Percentiles rank a stretch among this genome's conserved stretches.
Conservation (phyloP, 2,888 invertebrate genomes). For the Anaspis maculata region DNA sequence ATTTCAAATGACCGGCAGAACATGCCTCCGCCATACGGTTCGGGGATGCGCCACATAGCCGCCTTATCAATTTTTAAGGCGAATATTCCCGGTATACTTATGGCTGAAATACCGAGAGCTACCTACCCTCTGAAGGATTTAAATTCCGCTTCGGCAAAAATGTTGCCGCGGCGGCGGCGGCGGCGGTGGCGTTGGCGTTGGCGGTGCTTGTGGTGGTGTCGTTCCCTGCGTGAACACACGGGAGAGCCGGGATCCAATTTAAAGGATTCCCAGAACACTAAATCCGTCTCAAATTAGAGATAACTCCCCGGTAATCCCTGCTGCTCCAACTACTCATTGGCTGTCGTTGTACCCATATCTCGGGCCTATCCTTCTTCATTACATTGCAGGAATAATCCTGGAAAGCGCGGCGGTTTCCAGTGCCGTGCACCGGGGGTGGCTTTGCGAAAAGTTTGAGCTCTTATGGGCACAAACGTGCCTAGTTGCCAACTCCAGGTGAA, state of each 20-base stretch:
- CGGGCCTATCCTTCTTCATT: conserved; percentile 36
- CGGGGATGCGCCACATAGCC: too few species aligned
- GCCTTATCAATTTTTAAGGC: too few species aligned
- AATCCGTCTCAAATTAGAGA: conserved; percentile 51
- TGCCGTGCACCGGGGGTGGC: too few species aligned
- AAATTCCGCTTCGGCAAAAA: conserved; percentile 25
- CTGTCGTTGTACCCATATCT: conserved; percentile 36
- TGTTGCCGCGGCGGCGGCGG: conserved; percentile 31
- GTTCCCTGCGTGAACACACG: conserved; percentile 23
- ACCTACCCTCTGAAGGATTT: conserved; percentile 10
- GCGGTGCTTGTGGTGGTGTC: too few species aligned
- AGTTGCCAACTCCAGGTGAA: too few species aligned
- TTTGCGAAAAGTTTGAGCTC: too few species aligned
- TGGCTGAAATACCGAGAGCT: conserved; percentile 8
- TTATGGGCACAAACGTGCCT: too few species aligned
- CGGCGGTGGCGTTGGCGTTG: too few species aligned
- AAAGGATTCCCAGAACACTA: conserved; percentile 48
- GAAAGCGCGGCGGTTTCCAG: too few species aligned
- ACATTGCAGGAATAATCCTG: conserved; percentile 22
- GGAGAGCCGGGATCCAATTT: conserved; percentile 45
- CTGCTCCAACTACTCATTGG: conserved; percentile 37
- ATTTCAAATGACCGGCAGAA: too few species aligned
- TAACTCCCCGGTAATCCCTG: conserved; percentile 45
- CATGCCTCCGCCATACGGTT: too few species aligned
- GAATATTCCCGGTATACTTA: too few species aligned